phyloP scores from a whole-genome alignment of 2,113 vertebrate species.

The Tupaia chinensis region DNA sequence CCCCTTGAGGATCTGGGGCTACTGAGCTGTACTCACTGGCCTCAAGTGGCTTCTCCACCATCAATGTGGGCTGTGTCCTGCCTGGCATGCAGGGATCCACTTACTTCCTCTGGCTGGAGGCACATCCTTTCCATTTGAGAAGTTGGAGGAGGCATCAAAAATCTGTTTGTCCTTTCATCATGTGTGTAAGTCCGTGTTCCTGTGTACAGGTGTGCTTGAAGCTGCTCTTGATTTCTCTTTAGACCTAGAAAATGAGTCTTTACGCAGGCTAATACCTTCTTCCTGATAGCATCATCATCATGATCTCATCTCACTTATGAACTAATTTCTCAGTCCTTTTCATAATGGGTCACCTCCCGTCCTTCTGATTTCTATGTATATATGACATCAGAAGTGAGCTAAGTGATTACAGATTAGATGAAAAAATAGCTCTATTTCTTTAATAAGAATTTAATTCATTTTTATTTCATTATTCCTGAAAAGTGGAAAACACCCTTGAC shows the following conservation, averaged over 20 bases:
- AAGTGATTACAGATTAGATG: conserved; percentile 29
- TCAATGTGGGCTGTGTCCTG: not conserved
- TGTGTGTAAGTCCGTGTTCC: not conserved
- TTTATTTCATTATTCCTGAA: not conserved
- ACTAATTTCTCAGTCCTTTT: conserved; percentile 10
- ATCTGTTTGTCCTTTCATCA: not conserved
- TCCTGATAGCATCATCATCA: not conserved
- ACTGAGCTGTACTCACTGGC: not conserved
- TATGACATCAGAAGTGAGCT: conserved; percentile 39
- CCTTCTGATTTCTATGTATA: not conserved
- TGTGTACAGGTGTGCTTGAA: not conserved
- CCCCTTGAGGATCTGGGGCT: not conserved
- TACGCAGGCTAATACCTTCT: not conserved
- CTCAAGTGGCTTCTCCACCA: fast-evolving
- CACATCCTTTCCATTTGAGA: not conserved
- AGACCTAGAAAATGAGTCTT: conserved; percentile 22
- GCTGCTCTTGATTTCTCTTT: not conserved
- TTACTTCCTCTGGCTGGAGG: not conserved
- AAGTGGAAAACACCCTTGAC: not conserved
- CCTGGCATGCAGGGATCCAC: not conserved
- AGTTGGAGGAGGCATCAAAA: not conserved
- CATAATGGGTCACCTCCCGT: not conserved
- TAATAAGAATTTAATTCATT: not conserved
- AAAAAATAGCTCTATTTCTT: not conserved
- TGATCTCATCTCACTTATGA: conserved; percentile 34